These are phyloP conservation scores for Tyrannus savana DNA, from an alignment of 2,113 vertebrate species.

Conservation along the genomic window DNA sequence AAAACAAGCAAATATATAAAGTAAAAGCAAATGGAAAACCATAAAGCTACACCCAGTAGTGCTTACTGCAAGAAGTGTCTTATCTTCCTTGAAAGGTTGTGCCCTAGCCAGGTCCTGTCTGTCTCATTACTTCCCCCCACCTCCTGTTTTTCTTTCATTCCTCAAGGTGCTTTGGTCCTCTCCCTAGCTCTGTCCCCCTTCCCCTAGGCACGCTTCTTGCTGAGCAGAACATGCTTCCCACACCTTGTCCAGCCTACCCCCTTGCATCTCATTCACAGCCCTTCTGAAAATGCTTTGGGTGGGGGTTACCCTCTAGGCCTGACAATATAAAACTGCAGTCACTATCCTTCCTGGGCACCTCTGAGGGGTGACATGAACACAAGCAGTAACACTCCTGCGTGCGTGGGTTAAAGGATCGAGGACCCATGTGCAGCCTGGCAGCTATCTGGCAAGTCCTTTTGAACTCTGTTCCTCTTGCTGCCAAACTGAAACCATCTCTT, in stretches of 20 bases:
- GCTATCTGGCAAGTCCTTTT: neutral
- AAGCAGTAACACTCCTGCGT: accelerated
- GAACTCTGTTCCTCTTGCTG: neutral
- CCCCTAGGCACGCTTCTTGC: neutral
- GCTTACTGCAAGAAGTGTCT: neutral
- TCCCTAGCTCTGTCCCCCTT: neutral
- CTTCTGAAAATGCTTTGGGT: neutral
- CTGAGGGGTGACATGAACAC: neutral
- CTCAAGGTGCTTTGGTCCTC: neutral
- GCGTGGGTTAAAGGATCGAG: accelerated
- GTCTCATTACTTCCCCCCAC: neutral
- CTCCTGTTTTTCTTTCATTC: neutral
- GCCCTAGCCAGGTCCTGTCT: neutral
- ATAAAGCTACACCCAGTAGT: neutral
- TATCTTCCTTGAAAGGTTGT: neutral
- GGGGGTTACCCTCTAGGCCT: neutral
- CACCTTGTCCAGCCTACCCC: neutral
- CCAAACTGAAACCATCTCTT: neutral
- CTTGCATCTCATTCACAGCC: no score
- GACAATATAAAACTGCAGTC: accelerated
- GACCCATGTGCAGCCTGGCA: neutral
- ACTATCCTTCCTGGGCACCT: neutral
- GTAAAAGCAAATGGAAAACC: neutral
- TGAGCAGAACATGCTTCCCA: neutral
- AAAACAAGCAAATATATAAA: neutral